Base-by-base conservation (phyloP, 2,113 vertebrate species). In the Sorex araneus region DNA sequence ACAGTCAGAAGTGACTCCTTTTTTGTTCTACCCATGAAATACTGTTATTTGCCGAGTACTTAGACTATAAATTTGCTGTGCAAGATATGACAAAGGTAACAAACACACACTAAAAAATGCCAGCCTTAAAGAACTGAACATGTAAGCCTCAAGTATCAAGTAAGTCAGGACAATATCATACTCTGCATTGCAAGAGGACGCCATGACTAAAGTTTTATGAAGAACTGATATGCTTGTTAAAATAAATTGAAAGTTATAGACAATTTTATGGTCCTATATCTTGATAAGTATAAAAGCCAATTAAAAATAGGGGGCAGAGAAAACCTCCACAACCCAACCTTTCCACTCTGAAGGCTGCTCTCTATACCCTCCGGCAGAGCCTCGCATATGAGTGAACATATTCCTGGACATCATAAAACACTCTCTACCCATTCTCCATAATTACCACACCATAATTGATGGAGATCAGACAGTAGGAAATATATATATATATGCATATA, bases 1-100 rank as follows among this genome's bases (percentile, higher is more conserved):
- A 92, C 76, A 54, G 71, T 71, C 86, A 92, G 89, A 94, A 89
- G 94, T 97, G 86, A 95, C 89, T 85, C 79, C 54, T 92, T 73
- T 54, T 92, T 73, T 77, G 47, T 86, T 81, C 40, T 75, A 19
- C 16, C 43, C 77, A 86, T 96, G 91, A 96, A 96, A 97, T 92
- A 96, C 30, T 93, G 80, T 89, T 66, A 96, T 91, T 86, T 60
- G 25, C 45, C 87, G 63, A 89, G 36, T 27, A 25, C 63, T 77
- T 45, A 89, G 92, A 95, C 89, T 87, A 85, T 89, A 92, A 57
- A 93, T 66, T 87, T 87, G 63, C 86, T 92, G 88, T 94, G 76
- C 40, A 90, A 93, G 69, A 94, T 94, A 83, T 69, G 76, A 89
- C 30, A 81, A 45, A 75, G 64, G 71, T 93, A 89, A 94, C 71